Evolutionary conservation across 2,797 vertebrate genomes (phyloP), one percentile per base, ranked within the genome.

Genomic region (Pyrocephalus nanus): DNA sequence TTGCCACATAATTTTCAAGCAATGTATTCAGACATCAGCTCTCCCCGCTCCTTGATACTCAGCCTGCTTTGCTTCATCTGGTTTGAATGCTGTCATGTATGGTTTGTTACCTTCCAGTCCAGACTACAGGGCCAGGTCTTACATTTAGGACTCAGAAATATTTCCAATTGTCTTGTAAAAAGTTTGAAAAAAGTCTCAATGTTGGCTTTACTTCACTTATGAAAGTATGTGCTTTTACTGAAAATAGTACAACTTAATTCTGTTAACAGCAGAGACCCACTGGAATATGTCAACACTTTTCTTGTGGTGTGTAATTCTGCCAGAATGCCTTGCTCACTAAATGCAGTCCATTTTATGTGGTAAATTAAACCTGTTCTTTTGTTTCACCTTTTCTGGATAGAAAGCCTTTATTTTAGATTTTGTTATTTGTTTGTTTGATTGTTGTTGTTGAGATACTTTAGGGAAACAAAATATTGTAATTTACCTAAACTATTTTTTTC

Each of bases 141-240:
- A 66, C 6, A 55, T 66, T 70, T 55, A 47, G 87, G 30, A 11
- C 19, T 65, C 42, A 51, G 11, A 73, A 62, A 74, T 42, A 8
- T 51, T 88, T 84, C 53, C 36, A 40, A 70, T 29, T 25, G 0
- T 58, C 38, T 58, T 4, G 2, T 40, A 86, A 58, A 51, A 65
- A 60, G 13, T 4, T 71, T 29, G 19, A 47, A 32, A 77, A 57
- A 27, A 0, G 0, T 0, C 3, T 7, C 14, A 62, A 8, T 5
- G 27, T 9, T 62, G 4, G 5, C 8, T 61, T 88, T 81, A 58
- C 6, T 47, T 88, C 5, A 4, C 23, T 6, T 71, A 45, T 76
- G 67, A 71, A 23, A 79, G 7, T 34, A 60, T n/a, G 6, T 53
- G 11, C 16, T 29, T 88, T 73, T 77, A 80, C 25, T 43, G 53